A percentile compares a stretch with the other conserved stretches of the same genome.
These are phyloP conservation scores for Eretmochelys imbricata DNA, from an alignment of 2,113 vertebrate genomes.

Conservation along the genomic window DNA sequence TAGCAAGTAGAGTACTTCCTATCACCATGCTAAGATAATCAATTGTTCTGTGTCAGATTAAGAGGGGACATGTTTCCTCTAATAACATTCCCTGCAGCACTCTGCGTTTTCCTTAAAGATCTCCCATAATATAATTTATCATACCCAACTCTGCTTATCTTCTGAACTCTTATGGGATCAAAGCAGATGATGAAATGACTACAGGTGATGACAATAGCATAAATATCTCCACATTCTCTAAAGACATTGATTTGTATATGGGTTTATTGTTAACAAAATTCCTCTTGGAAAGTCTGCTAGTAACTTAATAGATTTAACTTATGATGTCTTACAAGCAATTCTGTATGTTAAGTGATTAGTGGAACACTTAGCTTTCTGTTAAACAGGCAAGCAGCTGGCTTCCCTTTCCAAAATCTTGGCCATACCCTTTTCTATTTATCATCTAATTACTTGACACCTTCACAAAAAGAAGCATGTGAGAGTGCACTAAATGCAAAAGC, in stretches of 20 bases:
- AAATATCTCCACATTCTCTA: conserved; percentile 8
- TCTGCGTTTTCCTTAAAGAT: neutral
- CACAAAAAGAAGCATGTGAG: neutral
- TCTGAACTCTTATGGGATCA: neutral
- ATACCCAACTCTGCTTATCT: neutral
- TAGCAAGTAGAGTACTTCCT: neutral
- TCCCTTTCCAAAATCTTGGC: neutral
- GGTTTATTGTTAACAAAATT: neutral
- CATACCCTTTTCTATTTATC: neutral
- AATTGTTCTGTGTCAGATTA: neutral
- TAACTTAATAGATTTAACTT: neutral
- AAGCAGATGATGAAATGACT: neutral
- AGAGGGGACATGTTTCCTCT: neutral
- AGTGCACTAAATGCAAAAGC: neutral
- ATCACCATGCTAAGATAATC: neutral
- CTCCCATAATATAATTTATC: neutral
- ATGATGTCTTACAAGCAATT: neutral
- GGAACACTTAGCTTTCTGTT: neutral
- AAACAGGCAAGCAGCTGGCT: neutral
- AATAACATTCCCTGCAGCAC: neutral
- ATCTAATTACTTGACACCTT: neutral
- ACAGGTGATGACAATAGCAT: neutral
- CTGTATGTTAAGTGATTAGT: neutral
- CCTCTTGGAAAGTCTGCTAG: neutral
- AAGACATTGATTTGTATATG: neutral